Percentiles rank a stretch among this genome's conserved stretches.
phyloP scores from a whole-genome alignment of 2,113 vertebrate genomes.

The Sceloporus tristichus region DNA sequence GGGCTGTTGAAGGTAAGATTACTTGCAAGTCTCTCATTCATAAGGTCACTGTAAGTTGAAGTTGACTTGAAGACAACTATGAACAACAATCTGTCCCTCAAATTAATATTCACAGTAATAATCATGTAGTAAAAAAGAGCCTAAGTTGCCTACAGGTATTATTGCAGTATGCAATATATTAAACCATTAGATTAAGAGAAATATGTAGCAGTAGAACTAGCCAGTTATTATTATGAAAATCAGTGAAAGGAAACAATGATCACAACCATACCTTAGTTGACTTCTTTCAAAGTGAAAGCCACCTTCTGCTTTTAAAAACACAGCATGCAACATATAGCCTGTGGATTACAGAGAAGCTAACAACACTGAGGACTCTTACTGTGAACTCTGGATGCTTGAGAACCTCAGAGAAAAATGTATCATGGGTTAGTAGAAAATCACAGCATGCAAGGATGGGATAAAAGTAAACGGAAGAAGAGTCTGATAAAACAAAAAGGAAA shows the following conservation, averaged over 20 bases:
- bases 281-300: conserved; percentile 18
- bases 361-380: conserved; percentile 16
- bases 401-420: conserved; percentile 38
- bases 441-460: conserved; percentile 21
- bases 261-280: conserved; percentile 10
- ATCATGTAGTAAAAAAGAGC: neutral
- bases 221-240: conserved; percentile 5
- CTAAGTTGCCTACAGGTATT: neutral
- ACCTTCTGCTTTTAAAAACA: conserved; percentile 35
- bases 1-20: too few relatives aligned
- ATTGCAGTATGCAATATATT: neutral
- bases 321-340: neutral
- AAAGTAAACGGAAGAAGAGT: conserved; percentile 13
- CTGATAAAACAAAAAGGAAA: neutral
- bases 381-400: conserved; percentile 22
- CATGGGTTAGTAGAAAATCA: conserved; percentile 27
- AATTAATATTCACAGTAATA: neutral
- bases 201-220: neutral
- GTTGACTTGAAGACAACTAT: too few relatives aligned
- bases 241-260: conserved; percentile 18
- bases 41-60: too few relatives aligned
- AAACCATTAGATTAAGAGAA: conserved; percentile 12
- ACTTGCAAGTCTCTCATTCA: too few relatives aligned
- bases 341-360: conserved; percentile 18
- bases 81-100: neutral